These are phyloP conservation scores for Cotesia vestalis DNA, from an alignment of 1,140 invertebrate species.

Conservation along the genomic window DNA sequence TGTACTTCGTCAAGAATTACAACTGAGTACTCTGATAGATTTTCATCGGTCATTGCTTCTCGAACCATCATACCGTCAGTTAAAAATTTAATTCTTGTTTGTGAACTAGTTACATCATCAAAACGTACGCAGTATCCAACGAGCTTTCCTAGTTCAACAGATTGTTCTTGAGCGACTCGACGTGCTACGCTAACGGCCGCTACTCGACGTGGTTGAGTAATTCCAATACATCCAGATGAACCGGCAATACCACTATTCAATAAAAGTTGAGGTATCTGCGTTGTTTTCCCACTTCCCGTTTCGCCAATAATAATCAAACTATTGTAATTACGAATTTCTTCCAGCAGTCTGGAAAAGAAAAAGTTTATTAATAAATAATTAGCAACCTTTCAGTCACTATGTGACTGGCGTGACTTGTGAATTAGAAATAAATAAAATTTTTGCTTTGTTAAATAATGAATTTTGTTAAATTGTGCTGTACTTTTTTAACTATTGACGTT, in stretches of 20 bases:
- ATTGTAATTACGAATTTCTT: slow-evolving; percentile 67
- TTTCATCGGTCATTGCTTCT: slow-evolving; percentile 82
- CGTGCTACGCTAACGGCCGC: slow-evolving; percentile 91
- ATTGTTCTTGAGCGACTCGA: slow-evolving; percentile 84
- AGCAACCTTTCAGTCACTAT: no score
- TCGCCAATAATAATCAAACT: slow-evolving; percentile 86
- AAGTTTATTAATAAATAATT: neutral
- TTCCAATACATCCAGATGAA: slow-evolving; percentile 72
- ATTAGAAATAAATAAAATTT: no score
- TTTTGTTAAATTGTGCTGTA: no score
- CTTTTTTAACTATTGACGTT: no score
- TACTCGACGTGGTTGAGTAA: slow-evolving; percentile 91
- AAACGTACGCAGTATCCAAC: slow-evolving; percentile 94
- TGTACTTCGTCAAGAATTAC: slow-evolving; percentile 98
- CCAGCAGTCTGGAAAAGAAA: slow-evolving; percentile 61
- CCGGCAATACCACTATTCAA: slow-evolving; percentile 66
- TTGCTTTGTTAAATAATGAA: no score
- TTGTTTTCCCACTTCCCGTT: slow-evolving; percentile 91
- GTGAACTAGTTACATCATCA: slow-evolving; percentile 81
- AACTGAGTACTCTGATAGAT: slow-evolving; percentile 79
- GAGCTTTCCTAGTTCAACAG: slow-evolving; percentile 71
- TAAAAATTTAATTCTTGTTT: slow-evolving; percentile 87
- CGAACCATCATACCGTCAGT: slow-evolving; percentile 95
- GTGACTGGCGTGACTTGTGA: no score
- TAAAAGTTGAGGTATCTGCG: slow-evolving; percentile 84